Percentiles rank a stretch among this genome's conserved stretches.
These are phyloP conservation scores for Pheosia gnoma DNA, from an alignment of 2,888 invertebrate species.

Conservation along the genomic window DNA sequence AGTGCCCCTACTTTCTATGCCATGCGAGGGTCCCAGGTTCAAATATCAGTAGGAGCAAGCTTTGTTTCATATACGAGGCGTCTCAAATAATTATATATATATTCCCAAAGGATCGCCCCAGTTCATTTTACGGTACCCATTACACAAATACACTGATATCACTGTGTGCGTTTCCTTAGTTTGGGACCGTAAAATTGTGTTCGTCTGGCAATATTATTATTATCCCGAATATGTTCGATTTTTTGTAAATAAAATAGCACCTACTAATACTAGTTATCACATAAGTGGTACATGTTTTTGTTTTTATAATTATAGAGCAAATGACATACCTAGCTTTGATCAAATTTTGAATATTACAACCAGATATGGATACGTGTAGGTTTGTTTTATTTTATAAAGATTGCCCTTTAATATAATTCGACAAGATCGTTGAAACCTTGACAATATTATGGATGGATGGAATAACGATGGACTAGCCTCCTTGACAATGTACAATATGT, in stretches of 20 bases:
- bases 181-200: too few relatives aligned
- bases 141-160: too few relatives aligned
- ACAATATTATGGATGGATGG: conserved; percentile 19
- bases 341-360: background rate
- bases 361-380: conserved; percentile 6
- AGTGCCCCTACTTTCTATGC: too few relatives aligned
- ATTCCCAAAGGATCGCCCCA: too few relatives aligned
- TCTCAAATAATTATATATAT: too few relatives aligned
- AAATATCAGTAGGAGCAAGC: too few relatives aligned
- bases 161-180: too few relatives aligned
- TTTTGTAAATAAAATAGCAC: background rate
- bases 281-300: background rate
- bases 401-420: background rate
- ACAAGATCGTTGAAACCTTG: conserved; percentile 29
- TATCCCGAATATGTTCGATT: background rate
- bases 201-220: too few relatives aligned
- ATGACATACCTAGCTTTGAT: background rate
- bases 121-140: too few relatives aligned
- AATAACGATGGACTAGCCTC: conserved; percentile 18
- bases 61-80: too few relatives aligned
- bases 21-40: too few relatives aligned
- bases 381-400: background rate
- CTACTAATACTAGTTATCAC: background rate
- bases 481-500: conserved; percentile 24
- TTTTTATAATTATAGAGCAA: background rate